phyloP scores from a whole-genome alignment of 2,888 invertebrate genomes.

The Cenopis cana region DNA sequence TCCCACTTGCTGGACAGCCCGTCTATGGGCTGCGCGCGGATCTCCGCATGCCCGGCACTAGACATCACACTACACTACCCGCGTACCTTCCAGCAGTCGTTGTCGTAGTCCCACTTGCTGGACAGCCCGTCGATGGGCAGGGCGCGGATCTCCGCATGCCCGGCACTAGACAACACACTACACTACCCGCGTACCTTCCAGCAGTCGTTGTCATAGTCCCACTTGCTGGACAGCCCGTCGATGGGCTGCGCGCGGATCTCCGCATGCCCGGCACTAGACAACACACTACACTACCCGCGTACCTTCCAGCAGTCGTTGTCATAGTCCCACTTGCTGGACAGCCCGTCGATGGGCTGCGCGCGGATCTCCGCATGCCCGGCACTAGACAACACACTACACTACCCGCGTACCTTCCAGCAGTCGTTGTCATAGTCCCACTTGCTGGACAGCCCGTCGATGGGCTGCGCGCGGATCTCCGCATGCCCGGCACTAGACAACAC shows the following conservation, averaged over 20 bases:
- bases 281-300: constrained; percentile 39
- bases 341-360: constrained; percentile 91
- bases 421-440: too few relatives aligned
- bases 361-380: constrained; percentile 89
- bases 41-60: background rate
- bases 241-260: background rate
- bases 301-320: constrained; percentile 93
- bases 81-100: background rate
- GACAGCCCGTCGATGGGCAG: background rate
- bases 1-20: background rate
- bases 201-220: background rate
- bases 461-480: too few relatives aligned
- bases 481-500: too few relatives aligned
- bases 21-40: background rate
- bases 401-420: too few relatives aligned
- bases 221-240: background rate
- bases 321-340: constrained; percentile 93
- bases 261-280: background rate
- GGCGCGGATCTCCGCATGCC: background rate
- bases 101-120: background rate
- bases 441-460: too few relatives aligned
- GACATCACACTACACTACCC: background rate
- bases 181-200: background rate
- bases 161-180: background rate
- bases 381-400: too few relatives aligned